Conservation (phyloP, 2,113 vertebrate genomes). For the Capricornis sumatraensis region DNA sequence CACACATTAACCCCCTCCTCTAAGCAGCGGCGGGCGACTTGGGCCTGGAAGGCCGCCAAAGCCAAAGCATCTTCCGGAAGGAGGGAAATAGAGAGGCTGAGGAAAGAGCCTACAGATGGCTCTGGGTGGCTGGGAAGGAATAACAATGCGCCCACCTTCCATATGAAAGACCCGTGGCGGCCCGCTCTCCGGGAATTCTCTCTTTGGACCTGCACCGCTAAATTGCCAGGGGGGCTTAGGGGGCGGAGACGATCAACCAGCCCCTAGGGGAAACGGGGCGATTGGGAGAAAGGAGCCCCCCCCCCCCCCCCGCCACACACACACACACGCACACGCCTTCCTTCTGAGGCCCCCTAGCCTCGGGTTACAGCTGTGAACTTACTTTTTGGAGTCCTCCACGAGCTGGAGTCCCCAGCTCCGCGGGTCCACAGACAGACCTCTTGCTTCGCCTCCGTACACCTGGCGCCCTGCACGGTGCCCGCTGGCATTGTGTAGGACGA, state of each 20-base stretch:
- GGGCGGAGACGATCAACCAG: not conserved
- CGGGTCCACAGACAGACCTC: not conserved
- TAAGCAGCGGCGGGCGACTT: not conserved
- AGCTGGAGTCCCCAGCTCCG: not conserved
- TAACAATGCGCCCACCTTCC: constrained; percentile 10
- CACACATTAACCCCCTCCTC: not conserved
- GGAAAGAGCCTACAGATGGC: fast-evolving
- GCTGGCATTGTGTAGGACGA: not conserved
- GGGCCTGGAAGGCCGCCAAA: too few species aligned
- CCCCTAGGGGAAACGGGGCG: not conserved
- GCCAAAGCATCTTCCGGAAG: not conserved
- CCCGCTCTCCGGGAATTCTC: not conserved
- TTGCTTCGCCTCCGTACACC: not conserved
- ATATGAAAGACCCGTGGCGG: not conserved
- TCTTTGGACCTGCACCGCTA: not conserved
- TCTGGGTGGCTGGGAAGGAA: not conserved
- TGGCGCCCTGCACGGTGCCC: not conserved
- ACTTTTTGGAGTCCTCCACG: not conserved
- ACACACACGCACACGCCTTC: not conserved
- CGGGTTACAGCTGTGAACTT: not conserved
- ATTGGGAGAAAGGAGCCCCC: not conserved
- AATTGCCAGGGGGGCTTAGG: not conserved
- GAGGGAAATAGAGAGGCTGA: not conserved
- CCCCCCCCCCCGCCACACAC: not conserved
- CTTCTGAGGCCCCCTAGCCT: not conserved